Evolutionary conservation across 1,140 invertebrate species (phyloP).

Genomic region (Nasonia vitripennis): DNA sequence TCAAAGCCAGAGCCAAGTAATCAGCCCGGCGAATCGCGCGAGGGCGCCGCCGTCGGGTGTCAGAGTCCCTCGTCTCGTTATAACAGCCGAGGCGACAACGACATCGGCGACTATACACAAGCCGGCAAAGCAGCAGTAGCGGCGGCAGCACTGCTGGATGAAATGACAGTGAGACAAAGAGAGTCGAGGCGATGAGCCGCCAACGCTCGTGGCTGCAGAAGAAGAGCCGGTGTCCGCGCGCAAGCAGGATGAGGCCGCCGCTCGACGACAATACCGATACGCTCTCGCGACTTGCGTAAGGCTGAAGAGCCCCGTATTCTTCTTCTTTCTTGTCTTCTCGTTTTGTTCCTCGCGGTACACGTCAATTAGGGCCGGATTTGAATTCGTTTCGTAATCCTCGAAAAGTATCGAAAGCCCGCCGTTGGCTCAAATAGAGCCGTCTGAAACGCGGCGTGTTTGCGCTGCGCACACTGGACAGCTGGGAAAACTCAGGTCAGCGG

Average conservation of each 20-base stretch:
- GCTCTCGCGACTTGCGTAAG: slow-evolving; percentile 16
- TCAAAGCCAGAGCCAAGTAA: not conserved
- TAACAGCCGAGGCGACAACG: not conserved
- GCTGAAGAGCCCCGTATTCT: slow-evolving; percentile 2
- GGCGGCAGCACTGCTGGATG: not conserved
- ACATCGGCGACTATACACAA: not conserved
- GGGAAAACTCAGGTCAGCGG: not conserved
- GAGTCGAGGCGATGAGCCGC: not conserved
- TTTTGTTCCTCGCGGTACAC: too few species aligned
- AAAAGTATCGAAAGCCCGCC: not conserved
- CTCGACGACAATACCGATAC: not conserved
- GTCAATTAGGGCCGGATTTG: too few species aligned
- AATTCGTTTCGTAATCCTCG: not conserved
- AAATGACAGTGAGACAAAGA: slow-evolving; percentile 1
- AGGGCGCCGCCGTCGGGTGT: not conserved
- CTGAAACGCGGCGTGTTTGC: not conserved
- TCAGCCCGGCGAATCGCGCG: not conserved
- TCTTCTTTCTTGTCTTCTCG: not conserved
- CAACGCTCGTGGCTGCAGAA: not conserved
- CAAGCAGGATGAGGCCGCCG: slow-evolving; percentile 33
- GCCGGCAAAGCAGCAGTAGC: not conserved
- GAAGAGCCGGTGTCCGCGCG: not conserved
- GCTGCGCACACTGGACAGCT: not conserved
- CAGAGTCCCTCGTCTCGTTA: not conserved
- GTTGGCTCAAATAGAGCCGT: not conserved